These are phyloP conservation scores for Scaptomyza graminum DNA, from an alignment of 1,140 invertebrate genomes.

Conservation along the genomic window DNA sequence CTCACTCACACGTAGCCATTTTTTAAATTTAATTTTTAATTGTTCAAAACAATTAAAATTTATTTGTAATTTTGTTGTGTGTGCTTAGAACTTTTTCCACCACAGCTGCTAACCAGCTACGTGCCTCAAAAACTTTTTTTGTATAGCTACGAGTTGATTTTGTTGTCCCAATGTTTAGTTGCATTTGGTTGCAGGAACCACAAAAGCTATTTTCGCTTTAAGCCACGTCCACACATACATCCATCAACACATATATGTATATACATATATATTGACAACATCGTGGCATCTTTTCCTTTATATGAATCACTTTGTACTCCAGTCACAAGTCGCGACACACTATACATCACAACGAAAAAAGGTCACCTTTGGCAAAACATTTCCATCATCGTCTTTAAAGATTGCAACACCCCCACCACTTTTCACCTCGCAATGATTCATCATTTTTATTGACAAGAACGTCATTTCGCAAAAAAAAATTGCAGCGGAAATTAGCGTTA, in stretches of 20 bases:
- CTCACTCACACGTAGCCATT: slow-evolving; percentile 13
- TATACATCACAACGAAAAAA: neutral
- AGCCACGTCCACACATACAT: slow-evolving; percentile 27
- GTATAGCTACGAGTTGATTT: slow-evolving; percentile 3
- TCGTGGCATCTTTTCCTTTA: too few species aligned
- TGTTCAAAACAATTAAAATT: slow-evolving; percentile 75
- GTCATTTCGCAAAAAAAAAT: slow-evolving; percentile 39
- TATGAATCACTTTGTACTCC: slow-evolving; percentile 15
- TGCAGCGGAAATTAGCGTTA: slow-evolving; percentile 71
- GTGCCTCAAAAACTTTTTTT: slow-evolving; percentile 56
- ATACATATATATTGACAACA: slow-evolving; percentile 7
- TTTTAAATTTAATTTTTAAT: slow-evolving; percentile 72
- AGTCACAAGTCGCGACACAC: slow-evolving; percentile 12
- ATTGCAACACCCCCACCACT: neutral
- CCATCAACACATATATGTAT: slow-evolving; percentile 25
- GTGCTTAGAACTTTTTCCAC: slow-evolving; percentile 39
- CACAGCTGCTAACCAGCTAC: slow-evolving; percentile 60
- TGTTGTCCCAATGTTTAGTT: slow-evolving; percentile 26
- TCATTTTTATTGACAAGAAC: slow-evolving; percentile 68
- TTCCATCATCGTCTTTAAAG: slow-evolving; percentile 28
- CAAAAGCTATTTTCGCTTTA: slow-evolving; percentile 9
- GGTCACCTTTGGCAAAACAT: slow-evolving; percentile 9
- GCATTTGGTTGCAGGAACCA: slow-evolving; percentile 12
- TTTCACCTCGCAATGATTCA: slow-evolving; percentile 58
- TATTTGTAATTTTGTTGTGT: slow-evolving; percentile 61